A percentile compares a stretch with the other conserved stretches of the same genome.
phyloP scores from a whole-genome alignment of 2,888 invertebrate genomes.

The Cinara cedri region DNA sequence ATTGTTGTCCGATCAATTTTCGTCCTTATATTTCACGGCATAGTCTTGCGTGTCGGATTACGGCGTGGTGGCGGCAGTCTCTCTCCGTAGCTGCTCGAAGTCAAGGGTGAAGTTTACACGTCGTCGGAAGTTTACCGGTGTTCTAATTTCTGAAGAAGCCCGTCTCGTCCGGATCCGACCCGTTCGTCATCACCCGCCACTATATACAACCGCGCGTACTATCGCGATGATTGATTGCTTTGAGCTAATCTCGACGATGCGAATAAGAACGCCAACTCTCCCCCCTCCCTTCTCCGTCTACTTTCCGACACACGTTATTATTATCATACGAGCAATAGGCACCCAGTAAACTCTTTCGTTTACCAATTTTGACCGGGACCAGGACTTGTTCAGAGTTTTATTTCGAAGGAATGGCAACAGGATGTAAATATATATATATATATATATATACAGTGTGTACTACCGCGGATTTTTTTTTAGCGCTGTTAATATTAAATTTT shows the following conservation, averaged over 20 bases:
- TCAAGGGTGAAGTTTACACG: conserved; percentile 16
- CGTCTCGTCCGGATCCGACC: neutral
- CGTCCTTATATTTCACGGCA: conserved; percentile 9
- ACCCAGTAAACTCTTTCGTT: too few species aligned
- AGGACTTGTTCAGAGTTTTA: too few species aligned
- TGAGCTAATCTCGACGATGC: neutral
- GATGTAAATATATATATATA: too few species aligned
- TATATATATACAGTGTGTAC: too few species aligned
- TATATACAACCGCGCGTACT: neutral
- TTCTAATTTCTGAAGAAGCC: conserved; percentile 13
- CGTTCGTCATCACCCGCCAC: neutral
- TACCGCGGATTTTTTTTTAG: too few species aligned
- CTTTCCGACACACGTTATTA: too few species aligned
- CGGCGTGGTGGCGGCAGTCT: neutral
- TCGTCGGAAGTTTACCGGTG: conserved; percentile 14
- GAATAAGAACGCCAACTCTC: too few species aligned
- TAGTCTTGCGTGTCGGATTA: neutral
- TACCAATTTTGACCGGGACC: too few species aligned
- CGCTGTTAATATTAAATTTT: too few species aligned
- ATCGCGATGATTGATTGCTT: conserved; percentile 13
- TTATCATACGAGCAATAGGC: too few species aligned
- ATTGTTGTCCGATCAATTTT: neutral
- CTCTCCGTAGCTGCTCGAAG: neutral
- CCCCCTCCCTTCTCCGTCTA: too few species aligned
- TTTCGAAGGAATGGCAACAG: too few species aligned